Base-by-base conservation (phyloP, 2,888 invertebrate genomes). In the Pomacea canaliculata region DNA sequence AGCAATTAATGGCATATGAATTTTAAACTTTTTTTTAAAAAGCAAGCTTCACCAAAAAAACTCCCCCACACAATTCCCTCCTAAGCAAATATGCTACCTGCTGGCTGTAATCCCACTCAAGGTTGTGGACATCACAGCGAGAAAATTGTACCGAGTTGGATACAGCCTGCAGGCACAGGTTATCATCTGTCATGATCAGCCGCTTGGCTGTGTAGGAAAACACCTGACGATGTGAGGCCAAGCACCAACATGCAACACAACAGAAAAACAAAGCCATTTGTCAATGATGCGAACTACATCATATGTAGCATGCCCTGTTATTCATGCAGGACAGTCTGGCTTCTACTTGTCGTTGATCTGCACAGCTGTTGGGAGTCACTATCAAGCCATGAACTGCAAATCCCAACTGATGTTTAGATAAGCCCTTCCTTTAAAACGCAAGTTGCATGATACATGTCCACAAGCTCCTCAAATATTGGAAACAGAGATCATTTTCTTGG, bases 171-270 rank as follows among this genome's bases (percentile, higher is more conserved):
- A 91, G 97, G 97, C 92, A 97, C 95, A 85, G 76, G 80, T 87
- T 86, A 92, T 98, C 98, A 90, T 98, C 97, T 0, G 97, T 96
- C 97, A 97, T 97, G 86, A 98, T 94, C 92, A 98, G 97, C 89
- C 97, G 95, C 73, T 97, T 94, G 91, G 97, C 97, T 69, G 98
- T 97, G 91, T 97, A 97, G 27, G 97, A 96, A 91, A 98, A 98
- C 83, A 96, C 95, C 94, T 94, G 89, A 56, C 8, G 51, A 56
- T 10, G 51, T 13, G 51, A 8, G 90, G 88, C 83, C 76, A 73
- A 74, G 80, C 69, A 59, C 72, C 71, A 78, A 78, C 63, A 72
- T 60, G 65, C 65, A 81, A 77, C 65, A 68, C 67, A 77, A 71
- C 62, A 77, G 49, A 49, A 68, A 56, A 56, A 56, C 10, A 56